phyloP scores from a whole-genome alignment of 2,797 vertebrate genomes.

The Myripristis murdjan region DNA sequence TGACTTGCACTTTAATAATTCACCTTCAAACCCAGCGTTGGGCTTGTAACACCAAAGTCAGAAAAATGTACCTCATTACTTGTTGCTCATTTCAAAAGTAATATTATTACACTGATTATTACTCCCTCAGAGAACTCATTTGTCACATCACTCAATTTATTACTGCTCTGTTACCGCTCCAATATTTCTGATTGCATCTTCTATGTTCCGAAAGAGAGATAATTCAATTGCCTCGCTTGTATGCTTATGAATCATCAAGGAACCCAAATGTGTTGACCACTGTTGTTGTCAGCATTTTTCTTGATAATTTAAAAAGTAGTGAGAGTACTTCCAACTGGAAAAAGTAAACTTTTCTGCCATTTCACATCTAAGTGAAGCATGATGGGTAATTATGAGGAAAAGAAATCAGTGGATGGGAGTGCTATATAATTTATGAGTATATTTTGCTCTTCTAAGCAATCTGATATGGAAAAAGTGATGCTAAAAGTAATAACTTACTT shows the following conservation, averaged over 20 bases:
- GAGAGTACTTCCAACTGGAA: not conserved
- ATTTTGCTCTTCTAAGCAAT: too few relatives aligned
- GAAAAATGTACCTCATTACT: too few relatives aligned
- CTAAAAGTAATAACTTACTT: too few relatives aligned
- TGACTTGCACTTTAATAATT: slow-evolving; percentile 55
- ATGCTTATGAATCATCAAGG: slow-evolving; percentile 10
- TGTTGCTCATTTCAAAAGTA: too few relatives aligned
- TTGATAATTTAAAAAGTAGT: not conserved
- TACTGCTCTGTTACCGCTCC: too few relatives aligned
- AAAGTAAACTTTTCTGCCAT: slow-evolving; percentile 13
- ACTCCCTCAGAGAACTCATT: too few relatives aligned
- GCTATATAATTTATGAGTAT: too few relatives aligned
- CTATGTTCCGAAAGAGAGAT: not conserved
- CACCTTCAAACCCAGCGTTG: slow-evolving; percentile 46
- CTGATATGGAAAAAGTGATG: too few relatives aligned
- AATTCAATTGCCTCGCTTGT: slow-evolving; percentile 2
- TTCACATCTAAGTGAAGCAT: not conserved
- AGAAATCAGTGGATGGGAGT: not conserved
- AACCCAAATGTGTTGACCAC: slow-evolving; percentile 8
- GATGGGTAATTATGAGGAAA: slow-evolving; percentile 5
- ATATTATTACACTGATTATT: too few relatives aligned
- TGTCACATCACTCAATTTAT: too few relatives aligned
- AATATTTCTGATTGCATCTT: too few relatives aligned
- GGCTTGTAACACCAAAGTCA: too few relatives aligned
- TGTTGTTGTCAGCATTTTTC: not conserved